phyloP scores from a whole-genome alignment of 2,888 invertebrate genomes.

The Hedya salicella region DNA sequence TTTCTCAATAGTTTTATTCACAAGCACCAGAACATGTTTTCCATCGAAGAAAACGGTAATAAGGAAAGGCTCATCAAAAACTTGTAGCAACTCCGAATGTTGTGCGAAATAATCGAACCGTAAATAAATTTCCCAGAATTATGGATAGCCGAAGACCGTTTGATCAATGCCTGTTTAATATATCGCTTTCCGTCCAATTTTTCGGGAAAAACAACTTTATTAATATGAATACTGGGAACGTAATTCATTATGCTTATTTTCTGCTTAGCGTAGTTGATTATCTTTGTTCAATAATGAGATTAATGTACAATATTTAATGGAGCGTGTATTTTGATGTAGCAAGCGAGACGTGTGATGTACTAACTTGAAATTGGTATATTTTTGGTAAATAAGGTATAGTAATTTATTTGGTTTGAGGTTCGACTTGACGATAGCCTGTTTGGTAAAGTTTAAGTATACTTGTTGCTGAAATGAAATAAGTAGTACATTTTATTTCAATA shows the following conservation, averaged over 20 bases:
- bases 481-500: background rate
- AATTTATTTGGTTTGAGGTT: background rate
- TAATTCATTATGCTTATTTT: conserved; percentile 51
- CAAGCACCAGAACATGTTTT: conserved; percentile 10
- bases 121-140: conserved; percentile 63
- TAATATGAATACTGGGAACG: conserved; percentile 46
- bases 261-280: conserved; percentile 45
- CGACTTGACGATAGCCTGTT: too few species aligned
- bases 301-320: conserved; percentile 41
- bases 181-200: conserved; percentile 56
- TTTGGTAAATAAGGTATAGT: background rate
- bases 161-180: conserved; percentile 67
- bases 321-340: conserved; percentile 33
- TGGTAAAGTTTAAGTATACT: background rate
- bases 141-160: conserved; percentile 62
- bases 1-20: background rate
- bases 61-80: conserved; percentile 49
- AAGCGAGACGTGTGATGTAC: conserved; percentile 22
- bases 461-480: too few species aligned
- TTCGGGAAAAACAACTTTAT: conserved; percentile 48
- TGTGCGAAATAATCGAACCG: conserved; percentile 54
- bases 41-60: conserved; percentile 48
- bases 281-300: conserved; percentile 39
- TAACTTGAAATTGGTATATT: conserved; percentile 3
- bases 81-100: conserved; percentile 56